These are phyloP conservation scores for Pyrgus malvae DNA, from an alignment of 2,888 invertebrate genomes.

Conservation along the genomic window DNA sequence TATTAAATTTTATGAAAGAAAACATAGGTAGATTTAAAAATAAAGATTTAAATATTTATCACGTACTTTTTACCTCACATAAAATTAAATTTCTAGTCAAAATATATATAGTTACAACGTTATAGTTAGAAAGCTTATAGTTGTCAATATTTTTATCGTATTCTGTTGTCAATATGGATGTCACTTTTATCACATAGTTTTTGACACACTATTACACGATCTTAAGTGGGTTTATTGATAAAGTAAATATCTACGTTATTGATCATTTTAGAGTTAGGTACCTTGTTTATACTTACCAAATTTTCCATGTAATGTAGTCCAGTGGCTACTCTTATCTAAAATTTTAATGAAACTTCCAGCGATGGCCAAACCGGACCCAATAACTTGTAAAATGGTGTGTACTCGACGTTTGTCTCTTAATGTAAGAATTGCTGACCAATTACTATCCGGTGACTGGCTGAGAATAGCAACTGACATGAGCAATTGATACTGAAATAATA, in stretches of 20 bases:
- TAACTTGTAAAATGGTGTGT: conserved; percentile 60
- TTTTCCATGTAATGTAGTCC: conserved; percentile 58
- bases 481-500: conserved; percentile 58
- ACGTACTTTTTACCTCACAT: too few relatives aligned
- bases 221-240: background rate
- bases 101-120: too few relatives aligned
- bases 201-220: background rate
- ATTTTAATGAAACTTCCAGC: conserved; percentile 55
- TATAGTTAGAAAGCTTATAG: too few relatives aligned
- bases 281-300: conserved; percentile 39
- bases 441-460: conserved; percentile 53
- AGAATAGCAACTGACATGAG: conserved; percentile 67
- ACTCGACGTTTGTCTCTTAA: conserved; percentile 56
- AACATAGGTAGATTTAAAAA: too few relatives aligned
- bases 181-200: background rate
- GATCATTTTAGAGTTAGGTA: too few relatives aligned
- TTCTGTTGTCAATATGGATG: too few relatives aligned
- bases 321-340: conserved; percentile 44
- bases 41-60: too few relatives aligned
- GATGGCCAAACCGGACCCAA: conserved; percentile 60
- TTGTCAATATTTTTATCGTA: too few relatives aligned
- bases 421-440: conserved; percentile 58
- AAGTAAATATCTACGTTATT: too few relatives aligned
- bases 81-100: too few relatives aligned
- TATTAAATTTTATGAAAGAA: too few relatives aligned